Evolutionary conservation across 2,888 invertebrate species (phyloP), one percentile per base, ranked within the genome.

Genomic region (Zootermopsis nevadensis): DNA sequence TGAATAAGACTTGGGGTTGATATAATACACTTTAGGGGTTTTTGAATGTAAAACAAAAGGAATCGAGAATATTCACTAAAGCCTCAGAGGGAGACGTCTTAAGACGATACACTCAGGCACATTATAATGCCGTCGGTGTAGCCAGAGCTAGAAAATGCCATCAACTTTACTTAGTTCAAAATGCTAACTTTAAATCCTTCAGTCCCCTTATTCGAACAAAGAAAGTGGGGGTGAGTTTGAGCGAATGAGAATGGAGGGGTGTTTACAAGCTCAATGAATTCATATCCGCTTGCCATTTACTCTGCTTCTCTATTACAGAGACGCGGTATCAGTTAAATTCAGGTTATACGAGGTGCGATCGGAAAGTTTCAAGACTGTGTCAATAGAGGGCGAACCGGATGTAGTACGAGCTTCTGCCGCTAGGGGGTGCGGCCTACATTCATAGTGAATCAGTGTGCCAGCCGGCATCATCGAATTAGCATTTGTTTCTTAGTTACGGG

Each of bases 141-240:
- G 69, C 69, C 69, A 69, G 15, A 69, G 2, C 69, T 31, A 33
- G 31, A 31, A 33, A 33, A 69, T 33, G 69, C 8, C 69, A 69
- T 69, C 69, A 69, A 69, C 69, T 69, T 69, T 69, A 69, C 69
- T 69, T 69, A 69, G 69, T 31, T 33, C 27, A 69, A 33, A 69
- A 33, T 33, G 33, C 69, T 22, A 69, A 33, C 69, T 69, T 69
- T 22, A 69, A 69, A 69, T 69, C 69, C 69, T 69, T 31, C 69
- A 12, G 33, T 69, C 19, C 33, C 31, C 0, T 69, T 69, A 22
- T 31, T 33, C 24, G 33, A 69, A 22, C 0, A 15, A 33, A 22
- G 69, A 15, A 33, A 22, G 8, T 22, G 31, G 33, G 69, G 24
- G 7, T 27, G 33, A 33, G 33, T 1, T n/a, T 60, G 60, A 60